These are phyloP conservation scores for Platysteira castanea DNA, from an alignment of 2,113 vertebrate genomes.

Conservation along the genomic window DNA sequence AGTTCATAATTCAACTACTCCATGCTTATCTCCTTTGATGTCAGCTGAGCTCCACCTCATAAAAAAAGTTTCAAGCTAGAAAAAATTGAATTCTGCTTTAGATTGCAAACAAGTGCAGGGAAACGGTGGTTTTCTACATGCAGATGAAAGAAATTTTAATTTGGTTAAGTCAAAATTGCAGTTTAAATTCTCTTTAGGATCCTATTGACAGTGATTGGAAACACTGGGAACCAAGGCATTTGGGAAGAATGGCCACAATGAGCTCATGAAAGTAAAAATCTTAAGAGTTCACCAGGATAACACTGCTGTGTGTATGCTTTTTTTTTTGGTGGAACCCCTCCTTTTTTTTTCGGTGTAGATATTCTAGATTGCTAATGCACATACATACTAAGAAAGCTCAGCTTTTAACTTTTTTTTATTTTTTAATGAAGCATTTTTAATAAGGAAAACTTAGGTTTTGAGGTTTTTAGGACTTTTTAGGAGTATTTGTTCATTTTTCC, in stretches of 20 bases:
- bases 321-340: accelerated
- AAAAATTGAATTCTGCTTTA: background rate
- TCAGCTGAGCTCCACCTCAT: accelerated
- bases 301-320: background rate
- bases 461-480: background rate
- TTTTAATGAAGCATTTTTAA: background rate
- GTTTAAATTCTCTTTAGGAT: background rate
- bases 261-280: background rate
- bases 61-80: background rate
- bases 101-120: background rate
- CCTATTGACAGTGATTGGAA: background rate
- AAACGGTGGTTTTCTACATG: background rate
- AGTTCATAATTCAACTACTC: background rate
- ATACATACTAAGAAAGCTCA: background rate
- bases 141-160: background rate
- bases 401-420: background rate
- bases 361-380: background rate
- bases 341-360: background rate
- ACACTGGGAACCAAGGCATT: background rate
- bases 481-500: background rate
- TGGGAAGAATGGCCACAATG: background rate
- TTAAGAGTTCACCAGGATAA: background rate
- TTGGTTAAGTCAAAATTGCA: background rate
- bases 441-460: background rate
- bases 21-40: background rate